Evolutionary conservation across 2,113 vertebrate genomes (phyloP), one percentile per base, ranked within the genome.

Genomic region (Salminus brasiliensis): DNA sequence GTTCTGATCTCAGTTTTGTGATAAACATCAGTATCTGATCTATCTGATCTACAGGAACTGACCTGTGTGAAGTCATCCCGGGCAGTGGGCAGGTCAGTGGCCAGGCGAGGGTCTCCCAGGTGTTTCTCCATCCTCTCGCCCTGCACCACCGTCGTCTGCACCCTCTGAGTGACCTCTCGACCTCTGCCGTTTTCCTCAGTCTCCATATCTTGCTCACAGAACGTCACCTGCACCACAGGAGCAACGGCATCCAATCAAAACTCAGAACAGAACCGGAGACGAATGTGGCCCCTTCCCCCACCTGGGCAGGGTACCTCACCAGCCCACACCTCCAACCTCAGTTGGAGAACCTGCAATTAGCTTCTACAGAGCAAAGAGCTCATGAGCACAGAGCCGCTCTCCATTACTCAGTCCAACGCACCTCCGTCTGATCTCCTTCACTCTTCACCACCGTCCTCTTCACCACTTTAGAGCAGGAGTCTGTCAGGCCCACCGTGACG

Each of bases 31-130:
- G n/a, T n/a, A n/a, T n/a, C n/a, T n/a, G n/a, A n/a, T n/a, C n/a
- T n/a, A n/a, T n/a, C n/a, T n/a, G n/a, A n/a, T n/a, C n/a, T n/a
- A n/a, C n/a, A n/a, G n/a, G n/a, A n/a, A 47, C 67, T 83, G 91
- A 98, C 97, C 96, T 97, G 90, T 90, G 95, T 93, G 75, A 97
- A 96, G 92, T 97, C 96, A 34, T 96, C 94, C 89, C 94, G 93
- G 90, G 95, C 94, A 76, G 95, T 94, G 0, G 96, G 95, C 55
- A 98, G 94, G 87, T 96, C 95, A 79, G 90, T 86, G 62, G 95
- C 92, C 90, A 96, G 88, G 67, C 91, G 92, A 45, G 90, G 77
- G 85, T 97, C 95, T 78, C 95, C 95, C 3, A 94, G 88, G 29
- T 92, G 94, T 60, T 94, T 94, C 88, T 95, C 92, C 27, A 77